Evolutionary conservation across 2,113 vertebrate species (phyloP).

Genomic region (Baryphthengus martii): DNA sequence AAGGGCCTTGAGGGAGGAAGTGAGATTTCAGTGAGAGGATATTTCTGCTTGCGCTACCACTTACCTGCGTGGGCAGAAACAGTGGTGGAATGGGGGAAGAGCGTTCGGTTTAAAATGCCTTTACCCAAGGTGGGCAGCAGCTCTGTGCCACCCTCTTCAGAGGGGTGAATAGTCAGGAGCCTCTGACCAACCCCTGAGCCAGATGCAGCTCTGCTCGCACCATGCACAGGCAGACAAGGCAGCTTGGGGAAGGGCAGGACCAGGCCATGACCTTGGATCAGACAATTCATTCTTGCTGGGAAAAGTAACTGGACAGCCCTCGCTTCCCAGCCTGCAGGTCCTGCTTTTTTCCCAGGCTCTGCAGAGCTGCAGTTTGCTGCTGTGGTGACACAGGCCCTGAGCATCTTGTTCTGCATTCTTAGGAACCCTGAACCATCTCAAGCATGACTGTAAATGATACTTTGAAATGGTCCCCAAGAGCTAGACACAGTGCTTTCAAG

Average conservation of each 20-base stretch:
- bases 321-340: neutral
- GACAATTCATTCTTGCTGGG: neutral
- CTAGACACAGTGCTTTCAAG: neutral
- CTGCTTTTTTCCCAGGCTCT: neutral
- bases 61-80: neutral
- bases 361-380: neutral
- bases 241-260: neutral
- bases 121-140: neutral
- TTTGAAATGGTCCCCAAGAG: neutral
- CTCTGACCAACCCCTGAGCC: neutral
- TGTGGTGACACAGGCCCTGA: neutral
- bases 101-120: neutral
- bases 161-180: neutral
- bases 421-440: neutral
- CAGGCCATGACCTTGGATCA: rapidly evolving
- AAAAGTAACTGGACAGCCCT: neutral
- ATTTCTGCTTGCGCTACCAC: neutral
- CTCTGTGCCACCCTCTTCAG: rapidly evolving
- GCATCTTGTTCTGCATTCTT: neutral
- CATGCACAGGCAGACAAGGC: rapidly evolving
- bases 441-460: neutral
- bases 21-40: neutral
- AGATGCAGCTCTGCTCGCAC: neutral
- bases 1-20: neutral
- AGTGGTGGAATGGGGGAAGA: neutral